These are phyloP conservation scores for Camponotus pennsylvanicus DNA, from an alignment of 1,140 invertebrate species.

Conservation along the genomic window DNA sequence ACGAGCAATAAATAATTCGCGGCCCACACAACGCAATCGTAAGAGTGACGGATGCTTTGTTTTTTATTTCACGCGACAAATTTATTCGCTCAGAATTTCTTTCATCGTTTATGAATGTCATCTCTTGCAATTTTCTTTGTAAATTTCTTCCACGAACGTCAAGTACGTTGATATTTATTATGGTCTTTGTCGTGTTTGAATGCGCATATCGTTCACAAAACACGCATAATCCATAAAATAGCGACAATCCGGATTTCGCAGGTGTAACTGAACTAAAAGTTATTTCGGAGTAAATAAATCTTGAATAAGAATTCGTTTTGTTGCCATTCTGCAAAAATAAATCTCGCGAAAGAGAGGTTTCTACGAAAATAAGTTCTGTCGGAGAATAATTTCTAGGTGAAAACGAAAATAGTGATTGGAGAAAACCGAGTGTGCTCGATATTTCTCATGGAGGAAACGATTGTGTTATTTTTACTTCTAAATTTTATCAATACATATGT, in stretches of 20 bases:
- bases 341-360: neutral
- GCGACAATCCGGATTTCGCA: neutral
- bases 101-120: neutral
- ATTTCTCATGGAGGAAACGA: neutral
- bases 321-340: slow-evolving; percentile 16
- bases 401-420: neutral
- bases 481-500: neutral
- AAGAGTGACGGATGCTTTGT: slow-evolving; percentile 6
- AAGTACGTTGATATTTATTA: neutral
- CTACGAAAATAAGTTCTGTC: slow-evolving; percentile 17
- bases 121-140: neutral
- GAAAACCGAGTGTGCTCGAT: neutral
- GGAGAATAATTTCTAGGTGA: neutral
- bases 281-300: slow-evolving; percentile 35
- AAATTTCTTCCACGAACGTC: neutral
- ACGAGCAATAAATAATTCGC: slow-evolving; percentile 21
- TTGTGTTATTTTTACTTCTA: too few relatives aligned
- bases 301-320: slow-evolving; percentile 24
- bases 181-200: neutral
- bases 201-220: neutral
- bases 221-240: neutral
- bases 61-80: slow-evolving; percentile 30
- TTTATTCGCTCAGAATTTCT: slow-evolving; percentile 44
- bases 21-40: slow-evolving; percentile 22
- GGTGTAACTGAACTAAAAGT: slow-evolving; percentile 18